A percentile compares a stretch with the other conserved stretches of the same genome.
Conservation (phyloP, 2,888 invertebrate species). For the Cryptocephalus primarius region DNA sequence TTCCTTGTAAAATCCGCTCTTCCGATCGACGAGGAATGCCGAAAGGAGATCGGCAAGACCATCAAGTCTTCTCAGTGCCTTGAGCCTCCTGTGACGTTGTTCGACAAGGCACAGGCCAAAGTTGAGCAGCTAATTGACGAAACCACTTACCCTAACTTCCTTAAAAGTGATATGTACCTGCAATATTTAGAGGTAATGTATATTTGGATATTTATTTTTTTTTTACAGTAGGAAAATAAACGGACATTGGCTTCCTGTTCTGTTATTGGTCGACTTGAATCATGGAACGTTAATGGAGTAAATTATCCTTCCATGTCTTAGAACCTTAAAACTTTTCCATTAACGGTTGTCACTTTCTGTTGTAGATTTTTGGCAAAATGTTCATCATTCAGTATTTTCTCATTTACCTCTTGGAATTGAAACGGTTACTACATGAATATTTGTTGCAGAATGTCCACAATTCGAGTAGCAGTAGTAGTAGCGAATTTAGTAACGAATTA, state of each 20-base stretch:
- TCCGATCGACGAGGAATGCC: constrained; percentile 72
- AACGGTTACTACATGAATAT: background rate
- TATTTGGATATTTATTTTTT: background rate
- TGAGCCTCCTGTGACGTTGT: constrained; percentile 53
- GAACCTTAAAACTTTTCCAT: no score
- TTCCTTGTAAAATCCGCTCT: constrained; percentile 34
- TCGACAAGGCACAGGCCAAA: constrained; percentile 57
- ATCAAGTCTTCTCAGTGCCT: constrained; percentile 62
- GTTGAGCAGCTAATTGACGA: constrained; percentile 76
- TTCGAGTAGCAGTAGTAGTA: constrained; percentile 31
- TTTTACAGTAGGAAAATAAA: background rate
- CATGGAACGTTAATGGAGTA: no score
- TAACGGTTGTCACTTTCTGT: no score
- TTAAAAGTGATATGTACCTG: constrained; percentile 86
- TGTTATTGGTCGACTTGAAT: no score
- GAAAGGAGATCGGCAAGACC: constrained; percentile 63
- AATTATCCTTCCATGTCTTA: no score
- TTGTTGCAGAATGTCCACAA: constrained; percentile 29
- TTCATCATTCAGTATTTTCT: no score
- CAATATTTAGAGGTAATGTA: constrained; percentile 62
- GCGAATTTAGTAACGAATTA: constrained; percentile 32
- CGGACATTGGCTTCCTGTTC: no score
- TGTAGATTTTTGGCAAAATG: no score
- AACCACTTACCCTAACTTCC: constrained; percentile 85
- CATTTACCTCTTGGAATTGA: background rate